These are phyloP conservation scores for Drosophila sturtevanti DNA, from an alignment of 1,140 invertebrate species.

Conservation along the genomic window DNA sequence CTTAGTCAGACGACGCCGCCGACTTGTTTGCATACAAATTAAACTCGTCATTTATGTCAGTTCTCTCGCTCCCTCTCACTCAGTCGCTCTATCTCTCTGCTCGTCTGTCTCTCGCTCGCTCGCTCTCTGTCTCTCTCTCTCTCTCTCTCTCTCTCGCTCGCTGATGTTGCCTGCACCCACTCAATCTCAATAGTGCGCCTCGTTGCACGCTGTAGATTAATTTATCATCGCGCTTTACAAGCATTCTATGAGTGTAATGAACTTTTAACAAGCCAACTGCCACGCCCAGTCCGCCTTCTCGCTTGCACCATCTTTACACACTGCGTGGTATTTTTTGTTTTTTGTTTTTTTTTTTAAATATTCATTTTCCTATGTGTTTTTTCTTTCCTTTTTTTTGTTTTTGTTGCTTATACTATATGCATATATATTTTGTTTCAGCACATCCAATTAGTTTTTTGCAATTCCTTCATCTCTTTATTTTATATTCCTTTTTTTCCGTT, in stretches of 20 bases:
- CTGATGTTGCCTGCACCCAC: constrained; percentile 50
- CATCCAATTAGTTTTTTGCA: constrained; percentile 76
- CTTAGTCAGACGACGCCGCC: constrained; percentile 69
- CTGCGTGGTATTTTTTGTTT: constrained; percentile 12
- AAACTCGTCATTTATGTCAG: constrained; percentile 77
- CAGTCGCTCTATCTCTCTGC: not conserved
- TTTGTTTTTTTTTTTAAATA: constrained; percentile 12
- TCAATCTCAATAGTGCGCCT: constrained; percentile 78
- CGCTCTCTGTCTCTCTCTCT: not conserved
- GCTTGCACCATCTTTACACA: not conserved
- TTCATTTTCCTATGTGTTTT: constrained; percentile 22
- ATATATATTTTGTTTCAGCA: constrained; percentile 35
- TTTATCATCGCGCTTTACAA: constrained; percentile 81
- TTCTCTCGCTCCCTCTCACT: constrained; percentile 32
- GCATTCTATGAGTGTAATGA: constrained; percentile 79
- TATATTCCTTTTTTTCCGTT: not conserved
- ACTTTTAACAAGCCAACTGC: constrained; percentile 75
- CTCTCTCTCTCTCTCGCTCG: constrained; percentile 11
- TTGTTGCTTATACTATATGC: not conserved
- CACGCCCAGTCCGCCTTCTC: constrained; percentile 28
- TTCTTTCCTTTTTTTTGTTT: constrained; percentile 33
- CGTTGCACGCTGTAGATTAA: constrained; percentile 78
- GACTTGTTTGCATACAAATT: constrained; percentile 82
- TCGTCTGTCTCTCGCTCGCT: not conserved
- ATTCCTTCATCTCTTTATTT: constrained; percentile 61